phyloP scores from a whole-genome alignment of 1,140 invertebrate species.

The Drosophila pandora region DNA sequence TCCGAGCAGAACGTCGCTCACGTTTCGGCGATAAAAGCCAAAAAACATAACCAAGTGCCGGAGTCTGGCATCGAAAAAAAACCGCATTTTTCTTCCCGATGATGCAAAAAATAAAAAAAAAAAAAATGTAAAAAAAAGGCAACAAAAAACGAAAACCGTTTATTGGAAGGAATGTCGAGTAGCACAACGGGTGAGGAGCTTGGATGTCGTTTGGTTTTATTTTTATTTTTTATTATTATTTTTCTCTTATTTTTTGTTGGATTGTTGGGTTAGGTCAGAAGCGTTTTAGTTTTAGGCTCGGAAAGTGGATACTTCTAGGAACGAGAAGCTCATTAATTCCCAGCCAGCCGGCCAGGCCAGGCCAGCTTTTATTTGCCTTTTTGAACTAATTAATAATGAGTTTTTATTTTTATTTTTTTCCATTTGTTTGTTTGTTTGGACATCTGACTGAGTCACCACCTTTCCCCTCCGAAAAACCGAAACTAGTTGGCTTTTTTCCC shows the following conservation, averaged over 20 bases:
- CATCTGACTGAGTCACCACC: slow-evolving; percentile 41
- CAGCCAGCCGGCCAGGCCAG: neutral
- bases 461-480: slow-evolving; percentile 13
- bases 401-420: no score
- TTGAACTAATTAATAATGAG: slow-evolving; percentile 17
- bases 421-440: neutral
- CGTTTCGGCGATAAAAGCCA: slow-evolving; percentile 48
- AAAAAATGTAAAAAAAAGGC: neutral
- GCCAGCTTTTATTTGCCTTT: slow-evolving; percentile 11
- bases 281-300: neutral
- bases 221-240: slow-evolving; percentile 10
- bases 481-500: slow-evolving; percentile 15
- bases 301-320: slow-evolving; percentile 33
- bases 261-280: slow-evolving; percentile 29
- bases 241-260: neutral
- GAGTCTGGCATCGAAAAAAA: slow-evolving; percentile 16
- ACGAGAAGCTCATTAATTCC: slow-evolving; percentile 10
- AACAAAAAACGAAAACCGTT: slow-evolving; percentile 11
- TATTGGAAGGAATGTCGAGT: slow-evolving; percentile 29
- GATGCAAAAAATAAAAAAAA: slow-evolving; percentile 21
- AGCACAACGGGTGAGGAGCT: slow-evolving; percentile 11
- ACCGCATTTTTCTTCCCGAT: slow-evolving; percentile 36
- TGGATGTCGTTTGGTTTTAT: neutral
- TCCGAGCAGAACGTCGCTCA: slow-evolving; percentile 51
- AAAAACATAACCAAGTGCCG: slow-evolving; percentile 13